Evolutionary conservation across 37 sponge, comb jelly and placozoan species (phyloP), one percentile per base, ranked within the genome.

Genomic region (Theonella swinhoei): DNA sequence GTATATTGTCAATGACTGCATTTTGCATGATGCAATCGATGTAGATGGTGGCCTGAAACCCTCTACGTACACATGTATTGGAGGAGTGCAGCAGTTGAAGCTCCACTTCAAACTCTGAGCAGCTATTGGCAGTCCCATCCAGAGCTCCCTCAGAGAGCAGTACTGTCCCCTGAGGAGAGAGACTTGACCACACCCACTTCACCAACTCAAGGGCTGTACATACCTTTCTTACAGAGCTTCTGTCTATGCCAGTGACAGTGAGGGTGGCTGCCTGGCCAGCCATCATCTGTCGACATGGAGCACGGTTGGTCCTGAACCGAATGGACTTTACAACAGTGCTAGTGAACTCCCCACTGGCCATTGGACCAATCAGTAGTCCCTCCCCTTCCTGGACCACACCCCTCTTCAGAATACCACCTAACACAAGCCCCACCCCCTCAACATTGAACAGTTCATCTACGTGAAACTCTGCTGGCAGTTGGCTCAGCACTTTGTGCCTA

Each of bases 401-500:
- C 36, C 99, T 96, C 33, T 80, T 91, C 29, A 95, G 78, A n/a
- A 89, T 83, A 69, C 99, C 99, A 3, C 95, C 91, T 30, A 96
- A 73, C 29, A 99, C 94, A 0, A 86, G 83, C 22, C 95, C 99
- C 0, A 84, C 84, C 33, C 90, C 89, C 2, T 95, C 89, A 3
- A 99, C 99, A 54, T 87, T 87, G 81, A 90, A 93, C 32, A 96
- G 78, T 60, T 96, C 99, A 68, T 99, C 97, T 37, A 96, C 89
- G 36, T 90, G 93, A 67, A 97, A 97, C 76, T 95, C 97, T 25
- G 86, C 69, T 1, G 47, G 75, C 54, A 80, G 73, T 68, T 91
- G 93, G 62, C 92, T 88, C 71, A 79, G 78, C 62, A 83, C 80
- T 24, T 87, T 42, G 5, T 79, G 76, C 7, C 35, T 54, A 22